Base-by-base conservation (phyloP, 2,888 invertebrate species). In the Linyphia triangularis region DNA sequence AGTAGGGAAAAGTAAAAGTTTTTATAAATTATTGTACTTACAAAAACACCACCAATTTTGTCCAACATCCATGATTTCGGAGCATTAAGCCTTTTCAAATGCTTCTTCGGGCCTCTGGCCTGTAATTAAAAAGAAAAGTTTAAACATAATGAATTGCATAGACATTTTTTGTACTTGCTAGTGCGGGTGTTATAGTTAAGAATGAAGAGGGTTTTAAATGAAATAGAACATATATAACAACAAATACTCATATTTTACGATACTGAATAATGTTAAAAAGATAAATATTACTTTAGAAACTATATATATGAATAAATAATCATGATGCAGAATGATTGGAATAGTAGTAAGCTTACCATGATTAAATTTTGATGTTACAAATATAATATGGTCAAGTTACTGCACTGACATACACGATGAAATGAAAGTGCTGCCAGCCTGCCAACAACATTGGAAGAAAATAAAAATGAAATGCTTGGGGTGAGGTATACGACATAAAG, bases 41-140 rank as follows among this genome's bases (percentile, higher is more conserved):
- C 93, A 93, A 97, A 99, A 88, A 97, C 98, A 93, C 99, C 99
- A 91, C 98, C 98, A 92, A 99, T 94, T 94, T 99, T 99, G 95
- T 99, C 99, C 95, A 99, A 95, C 99, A 99, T 99, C 99, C 99
- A 99, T 96, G 99, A 97, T 94, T 98, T 99, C 13, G 99, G 99
- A 89, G 99, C 99, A 93, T 97, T 96, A 92, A 99, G 95, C 94
- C 99, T 98, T 96, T 99, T 99, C 95, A 99, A 95, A 94, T 99
- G 99, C 95, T 99, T 99, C 94, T 98, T 99, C 69, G 98, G 99
- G 93, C 99, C 99, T 94, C 99, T 97, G 94, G 97, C 98, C 98
- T 92, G 81, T 7, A 40, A 65, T 63, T n/a, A 84, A 67, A 63
- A 10, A 28, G 33, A 19, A 69, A 28, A 24, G 22, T n/a, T 43